Base-by-base conservation (phyloP, 2,113 vertebrate species). In the Cygnus atratus region DNA sequence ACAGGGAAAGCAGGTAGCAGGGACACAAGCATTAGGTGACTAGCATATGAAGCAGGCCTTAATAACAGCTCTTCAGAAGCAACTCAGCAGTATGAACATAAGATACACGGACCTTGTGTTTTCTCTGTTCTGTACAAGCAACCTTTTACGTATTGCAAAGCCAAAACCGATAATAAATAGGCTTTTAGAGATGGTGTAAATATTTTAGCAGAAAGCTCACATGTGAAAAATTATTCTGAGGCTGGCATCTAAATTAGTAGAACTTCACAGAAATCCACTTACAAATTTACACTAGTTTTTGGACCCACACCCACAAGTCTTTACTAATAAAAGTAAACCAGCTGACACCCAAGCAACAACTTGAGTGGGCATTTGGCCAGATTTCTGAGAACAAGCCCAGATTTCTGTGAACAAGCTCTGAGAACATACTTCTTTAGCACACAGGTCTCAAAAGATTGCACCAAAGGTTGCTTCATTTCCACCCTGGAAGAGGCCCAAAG, bases 151-250 rank as follows among this genome's bases (percentile, higher is more conserved):
- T 24, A 57, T 84, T 74, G 80, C 50, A 31, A 37, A 16, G 35
- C 41, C 76, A 61, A 52, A 20, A 7, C 29, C 4, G 9, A 28
- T 7, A 75, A 88, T 66, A 90, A 92, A 61, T 48, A 43, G 57
- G 31, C 43, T 88, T 90, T 74, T 39, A 90, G 63, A 48, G 50
- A 41, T 26, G 28, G 63, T 83, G 63, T 93, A 93, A 96, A 88
- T 84, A 86, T 88, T 93, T 87, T 63, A 85, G 26, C 72, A 86
- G 83, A 92, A 90, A 81, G 55, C 55, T 95, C 15, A 67, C 21
- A 65, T 21, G 13, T 81, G 46, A 92, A 88, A 77, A 88, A 90
- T 78, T 73, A 78, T 44, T 93, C 79, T 33, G 35, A 90, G 70
- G 48, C 63, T 86, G 52, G 52, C 48, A 75, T 78, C 79, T 84